A percentile compares a stretch with the other conserved stretches of the same genome.
Evolutionary conservation across 2,797 vertebrate genomes (phyloP).

Genomic region (Meda fulgida): DNA sequence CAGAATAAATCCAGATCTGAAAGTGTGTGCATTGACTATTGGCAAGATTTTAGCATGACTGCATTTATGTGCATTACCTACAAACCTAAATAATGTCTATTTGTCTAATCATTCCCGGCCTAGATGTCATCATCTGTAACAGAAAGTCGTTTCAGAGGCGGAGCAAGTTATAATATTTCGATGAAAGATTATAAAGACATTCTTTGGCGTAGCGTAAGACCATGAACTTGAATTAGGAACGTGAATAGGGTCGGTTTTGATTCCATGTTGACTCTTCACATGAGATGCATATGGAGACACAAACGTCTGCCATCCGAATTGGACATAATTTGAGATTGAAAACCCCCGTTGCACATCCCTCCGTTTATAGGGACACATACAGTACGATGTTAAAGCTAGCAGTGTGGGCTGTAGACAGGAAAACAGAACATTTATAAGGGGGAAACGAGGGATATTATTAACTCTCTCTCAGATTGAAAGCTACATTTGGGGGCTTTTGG

Average conservation of each 20-base stretch:
- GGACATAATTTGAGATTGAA: neutral
- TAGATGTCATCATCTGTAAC: neutral
- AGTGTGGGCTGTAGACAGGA: conserved; percentile 11
- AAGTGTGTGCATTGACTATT: neutral
- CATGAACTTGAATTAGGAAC: neutral
- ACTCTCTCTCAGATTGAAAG: neutral
- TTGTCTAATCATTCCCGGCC: neutral
- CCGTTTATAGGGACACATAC: neutral
- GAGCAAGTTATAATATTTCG: neutral
- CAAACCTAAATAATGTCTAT: neutral
- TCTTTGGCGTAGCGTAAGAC: neutral
- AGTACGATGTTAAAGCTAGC: neutral
- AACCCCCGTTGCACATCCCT: neutral
- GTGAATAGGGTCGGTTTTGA: neutral
- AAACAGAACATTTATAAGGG: neutral
- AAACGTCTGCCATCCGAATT: neutral
- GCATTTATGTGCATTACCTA: neutral
- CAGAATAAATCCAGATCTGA: neutral
- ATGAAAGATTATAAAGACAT: neutral
- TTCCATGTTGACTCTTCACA: neutral
- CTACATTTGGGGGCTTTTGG: neutral
- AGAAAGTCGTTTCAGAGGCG: neutral
- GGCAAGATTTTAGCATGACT: neutral
- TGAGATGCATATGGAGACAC: neutral
- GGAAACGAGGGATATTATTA: neutral